Percentiles rank a stretch among this genome's conserved stretches.
Conservation (phyloP, 2,113 vertebrate species). For the Ophiodon elongatus region DNA sequence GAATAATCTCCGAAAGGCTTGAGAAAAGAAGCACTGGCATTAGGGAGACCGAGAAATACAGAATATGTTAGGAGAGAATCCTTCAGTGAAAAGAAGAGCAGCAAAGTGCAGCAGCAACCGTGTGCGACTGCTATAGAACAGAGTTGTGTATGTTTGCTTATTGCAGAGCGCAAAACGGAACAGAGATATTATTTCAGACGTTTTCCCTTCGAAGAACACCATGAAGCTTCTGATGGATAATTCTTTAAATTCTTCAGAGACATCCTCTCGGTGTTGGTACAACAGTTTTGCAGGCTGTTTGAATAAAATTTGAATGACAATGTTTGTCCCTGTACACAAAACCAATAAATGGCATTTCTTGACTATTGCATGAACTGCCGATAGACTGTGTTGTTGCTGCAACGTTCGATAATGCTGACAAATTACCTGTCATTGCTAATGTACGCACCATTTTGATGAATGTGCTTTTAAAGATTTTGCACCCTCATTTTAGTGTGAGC, state of each 20-base stretch:
- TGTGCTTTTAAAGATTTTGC: neutral
- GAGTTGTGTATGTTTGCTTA: neutral
- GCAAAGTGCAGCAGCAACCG: neutral
- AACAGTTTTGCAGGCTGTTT: neutral
- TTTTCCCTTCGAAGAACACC: neutral
- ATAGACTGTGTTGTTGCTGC: neutral
- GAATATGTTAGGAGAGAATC: constrained; percentile 5
- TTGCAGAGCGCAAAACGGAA: neutral
- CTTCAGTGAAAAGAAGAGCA: neutral
- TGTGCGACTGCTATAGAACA: constrained; percentile 1
- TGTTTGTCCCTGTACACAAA: too few relatives aligned
- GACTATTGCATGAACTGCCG: neutral
- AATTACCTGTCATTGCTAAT: neutral
- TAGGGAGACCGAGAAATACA: constrained; percentile 1
- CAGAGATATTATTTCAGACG: neutral
- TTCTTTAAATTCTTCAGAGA: neutral
- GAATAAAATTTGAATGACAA: neutral
- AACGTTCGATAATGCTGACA: neutral
- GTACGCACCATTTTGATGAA: neutral
- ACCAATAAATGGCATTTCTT: neutral
- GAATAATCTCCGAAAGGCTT: constrained; percentile 44
- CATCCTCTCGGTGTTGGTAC: neutral
- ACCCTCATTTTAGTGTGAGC: neutral
- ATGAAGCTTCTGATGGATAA: neutral
- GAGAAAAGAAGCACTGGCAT: neutral